phyloP scores from a whole-genome alignment of 1,140 invertebrate genomes.

The Listronotus bonariensis region DNA sequence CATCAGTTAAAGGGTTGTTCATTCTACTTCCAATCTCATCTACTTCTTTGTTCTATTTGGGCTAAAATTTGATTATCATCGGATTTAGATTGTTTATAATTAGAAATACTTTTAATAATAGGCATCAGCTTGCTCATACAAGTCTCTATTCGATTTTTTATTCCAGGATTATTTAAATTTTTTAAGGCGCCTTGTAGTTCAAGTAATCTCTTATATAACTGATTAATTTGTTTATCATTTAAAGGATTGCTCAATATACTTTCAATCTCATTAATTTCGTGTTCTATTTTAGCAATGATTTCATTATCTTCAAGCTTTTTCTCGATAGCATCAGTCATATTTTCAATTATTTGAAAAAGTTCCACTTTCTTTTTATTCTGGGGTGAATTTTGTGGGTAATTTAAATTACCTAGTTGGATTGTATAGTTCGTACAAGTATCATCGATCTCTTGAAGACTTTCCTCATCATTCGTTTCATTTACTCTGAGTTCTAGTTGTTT shows the following conservation, averaged over 20 bases:
- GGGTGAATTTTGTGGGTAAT: constrained; percentile 4
- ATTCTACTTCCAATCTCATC: constrained; percentile 19
- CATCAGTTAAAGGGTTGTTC: constrained; percentile 13
- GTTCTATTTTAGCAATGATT: constrained; percentile 15
- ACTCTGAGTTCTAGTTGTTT: neutral
- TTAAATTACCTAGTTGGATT: constrained; percentile 11
- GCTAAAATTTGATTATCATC: constrained; percentile 14
- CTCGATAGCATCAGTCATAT: constrained; percentile 25
- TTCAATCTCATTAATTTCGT: constrained; percentile 19
- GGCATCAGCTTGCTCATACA: constrained; percentile 27
- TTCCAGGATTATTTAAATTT: constrained; percentile 14
- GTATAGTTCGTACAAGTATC: constrained; percentile 10
- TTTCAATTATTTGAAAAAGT: constrained; percentile 30
- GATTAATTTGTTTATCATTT: constrained; percentile 17
- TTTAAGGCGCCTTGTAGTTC: constrained; percentile 31
- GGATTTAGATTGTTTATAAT: neutral
- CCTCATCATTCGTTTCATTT: constrained; percentile 1
- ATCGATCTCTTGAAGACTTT: constrained; percentile 20
- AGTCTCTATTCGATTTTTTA: constrained; percentile 20
- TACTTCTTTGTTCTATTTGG: constrained; percentile 21
- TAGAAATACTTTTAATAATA: constrained; percentile 6
- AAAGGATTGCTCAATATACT: constrained; percentile 11
- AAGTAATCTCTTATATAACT: constrained; percentile 39
- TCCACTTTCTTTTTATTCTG: constrained; percentile 4
- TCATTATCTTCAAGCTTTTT: constrained; percentile 22